Base-by-base conservation (phyloP, 1,140 invertebrate genomes). In the Drosophila navojoa region DNA sequence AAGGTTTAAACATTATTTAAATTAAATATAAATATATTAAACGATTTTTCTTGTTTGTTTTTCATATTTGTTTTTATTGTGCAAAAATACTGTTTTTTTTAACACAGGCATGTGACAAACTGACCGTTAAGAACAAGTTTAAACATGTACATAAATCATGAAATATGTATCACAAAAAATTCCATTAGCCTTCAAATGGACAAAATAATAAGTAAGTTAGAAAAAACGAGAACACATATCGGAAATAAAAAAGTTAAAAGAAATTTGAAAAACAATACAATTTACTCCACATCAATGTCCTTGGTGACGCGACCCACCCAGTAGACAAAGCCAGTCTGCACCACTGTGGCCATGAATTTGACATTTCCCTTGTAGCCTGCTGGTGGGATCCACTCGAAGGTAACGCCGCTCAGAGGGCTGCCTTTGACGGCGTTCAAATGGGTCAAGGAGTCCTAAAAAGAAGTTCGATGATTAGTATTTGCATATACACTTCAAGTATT, bases 241-340 rank as follows among this genome's bases (percentile, higher is more conserved):
- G 29, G 5, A 57, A 70, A 58, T n/a, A 67, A 63, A 45, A 25
- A 67, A 40, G 40, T 50, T 32, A 32, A 42, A 50, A 35, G 49
- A 5, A 57, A 47, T 53, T 45, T 50, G 13, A 45, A 42, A 57
- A 22, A 25, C 58, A 42, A 64, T 38, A 59, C 4, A 49, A 4
- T 54, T 80, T 81, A 79, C 70, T 87, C 85, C 53, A 87, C 84
- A 74, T 82, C 62, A 42, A 87, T 50, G 16, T 87, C 82, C 67
- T 87, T 87, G 62, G 82, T 89, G 40, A 87, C 81, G n/a, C 91
- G 90, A 9, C 81, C 78, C 11, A 93, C 92, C 93, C 93, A 93
- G 47, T 92, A 93, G 47, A 89, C 89, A 32, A 84, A 92, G 50
- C 92, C 85, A 58, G 92, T 86, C 62, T 93, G 84, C 6, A 92